Evolutionary conservation across 2,113 vertebrate genomes (phyloP).

Genomic region (Tamias sibiricus): DNA sequence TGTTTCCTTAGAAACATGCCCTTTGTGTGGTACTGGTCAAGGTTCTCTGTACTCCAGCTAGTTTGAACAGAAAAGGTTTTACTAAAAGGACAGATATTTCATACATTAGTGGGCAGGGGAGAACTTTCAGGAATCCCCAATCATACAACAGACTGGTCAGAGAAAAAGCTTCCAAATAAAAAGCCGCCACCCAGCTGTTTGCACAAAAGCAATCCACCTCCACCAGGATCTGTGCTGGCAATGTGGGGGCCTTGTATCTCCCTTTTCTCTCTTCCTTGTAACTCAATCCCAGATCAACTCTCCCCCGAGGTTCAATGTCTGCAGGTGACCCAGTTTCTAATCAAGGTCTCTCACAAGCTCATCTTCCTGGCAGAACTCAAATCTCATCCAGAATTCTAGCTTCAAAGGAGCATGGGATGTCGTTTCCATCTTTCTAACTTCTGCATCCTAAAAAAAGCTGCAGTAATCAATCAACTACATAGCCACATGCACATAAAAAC

Average conservation of each 20-base stretch:
- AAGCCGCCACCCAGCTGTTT: not conserved
- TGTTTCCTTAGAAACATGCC: conserved; percentile 49
- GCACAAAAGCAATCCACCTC: not conserved
- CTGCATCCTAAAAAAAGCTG: not conserved
- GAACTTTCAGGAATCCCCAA: not conserved
- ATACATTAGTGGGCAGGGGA: fast-evolving
- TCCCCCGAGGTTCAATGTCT: not conserved
- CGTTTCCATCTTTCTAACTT: not conserved
- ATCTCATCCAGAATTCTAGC: not conserved
- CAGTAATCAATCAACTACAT: fast-evolving
- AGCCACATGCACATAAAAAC: fast-evolving
- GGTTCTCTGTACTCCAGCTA: not conserved
- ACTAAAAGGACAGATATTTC: not conserved
- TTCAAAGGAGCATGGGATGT: not conserved
- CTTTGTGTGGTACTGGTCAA: not conserved
- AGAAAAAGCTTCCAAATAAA: not conserved
- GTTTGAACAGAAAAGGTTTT: not conserved
- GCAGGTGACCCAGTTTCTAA: not conserved
- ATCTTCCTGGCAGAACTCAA: not conserved
- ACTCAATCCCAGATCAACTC: not conserved
- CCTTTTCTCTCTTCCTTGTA: not conserved
- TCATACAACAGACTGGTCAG: not conserved
- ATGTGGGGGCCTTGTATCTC: not conserved
- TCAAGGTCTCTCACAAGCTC: not conserved
- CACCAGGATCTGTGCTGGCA: not conserved